phyloP scores from a whole-genome alignment of 2,888 invertebrate genomes.

The Drosophila histrio region DNA sequence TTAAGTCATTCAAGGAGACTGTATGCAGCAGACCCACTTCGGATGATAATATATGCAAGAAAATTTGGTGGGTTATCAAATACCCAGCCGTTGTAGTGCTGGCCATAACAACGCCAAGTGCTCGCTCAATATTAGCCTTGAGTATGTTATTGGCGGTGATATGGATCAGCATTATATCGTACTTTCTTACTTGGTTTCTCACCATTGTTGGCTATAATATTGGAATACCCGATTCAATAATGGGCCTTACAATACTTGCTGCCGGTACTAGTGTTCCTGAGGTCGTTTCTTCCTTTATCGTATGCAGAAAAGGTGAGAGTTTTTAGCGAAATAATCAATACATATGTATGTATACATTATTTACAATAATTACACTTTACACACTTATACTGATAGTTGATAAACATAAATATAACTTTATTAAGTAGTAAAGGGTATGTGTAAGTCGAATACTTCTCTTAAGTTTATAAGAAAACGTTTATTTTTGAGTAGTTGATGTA shows the following conservation, averaged over 20 bases:
- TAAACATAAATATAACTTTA: no score
- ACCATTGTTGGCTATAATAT: constrained; percentile 90
- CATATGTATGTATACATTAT: no score
- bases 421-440: no score
- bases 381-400: no score
- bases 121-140: constrained; percentile 87
- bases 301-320: constrained; percentile 91
- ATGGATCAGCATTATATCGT: constrained; percentile 95
- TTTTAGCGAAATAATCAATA: no score
- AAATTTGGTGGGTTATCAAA: constrained; percentile 46
- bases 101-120: constrained; percentile 89
- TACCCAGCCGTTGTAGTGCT: constrained; percentile 50
- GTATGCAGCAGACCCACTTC: constrained; percentile 26
- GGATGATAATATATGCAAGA: background rate
- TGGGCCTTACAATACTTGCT: constrained; percentile 96
- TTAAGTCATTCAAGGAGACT: constrained; percentile 88
- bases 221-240: constrained; percentile 93
- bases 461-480: no score
- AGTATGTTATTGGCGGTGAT: constrained; percentile 95
- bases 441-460: no score
- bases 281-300: constrained; percentile 95
- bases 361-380: no score
- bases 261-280: constrained; percentile 97
- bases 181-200: constrained; percentile 97
- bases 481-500: no score